Conservation (phyloP, 2,113 vertebrate species). For the Callorhinus ursinus region DNA sequence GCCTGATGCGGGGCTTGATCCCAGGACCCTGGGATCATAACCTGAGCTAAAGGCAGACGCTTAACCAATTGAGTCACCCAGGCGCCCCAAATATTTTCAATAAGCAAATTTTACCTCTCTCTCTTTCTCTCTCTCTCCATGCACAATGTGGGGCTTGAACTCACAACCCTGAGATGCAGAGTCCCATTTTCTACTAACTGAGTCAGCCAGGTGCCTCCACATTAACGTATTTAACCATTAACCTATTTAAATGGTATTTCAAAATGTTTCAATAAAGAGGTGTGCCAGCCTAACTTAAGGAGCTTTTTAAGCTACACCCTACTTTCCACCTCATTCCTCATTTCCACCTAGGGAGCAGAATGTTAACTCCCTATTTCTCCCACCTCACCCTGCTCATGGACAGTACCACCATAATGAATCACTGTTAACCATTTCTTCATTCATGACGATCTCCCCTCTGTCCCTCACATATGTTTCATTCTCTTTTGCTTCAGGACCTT, state of each 20-base stretch:
- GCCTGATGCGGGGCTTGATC: too few relatives aligned
- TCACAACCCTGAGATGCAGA: neutral
- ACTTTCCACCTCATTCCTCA: neutral
- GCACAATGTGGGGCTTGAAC: neutral
- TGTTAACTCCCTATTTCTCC: neutral
- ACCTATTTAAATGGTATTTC: neutral
- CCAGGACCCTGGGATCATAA: too few relatives aligned
- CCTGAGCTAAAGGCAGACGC: too few relatives aligned
- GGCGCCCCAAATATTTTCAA: neutral
- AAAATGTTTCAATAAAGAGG: neutral
- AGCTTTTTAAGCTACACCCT: neutral
- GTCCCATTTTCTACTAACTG: neutral
- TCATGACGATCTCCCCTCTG: neutral
- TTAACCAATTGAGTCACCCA: neutral
- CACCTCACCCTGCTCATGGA: neutral
- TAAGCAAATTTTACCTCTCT: neutral
- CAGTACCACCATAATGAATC: neutral
- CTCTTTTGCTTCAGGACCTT: constrained; percentile 11
- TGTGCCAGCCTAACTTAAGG: neutral
- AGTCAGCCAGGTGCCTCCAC: neutral
- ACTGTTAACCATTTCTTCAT: neutral
- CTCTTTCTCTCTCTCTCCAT: neutral
- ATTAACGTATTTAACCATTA: neutral
- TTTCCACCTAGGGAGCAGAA: neutral
- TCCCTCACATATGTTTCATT: neutral